Evolutionary conservation across 2,888 invertebrate genomes (phyloP).

Genomic region (Cryptops parisi): DNA sequence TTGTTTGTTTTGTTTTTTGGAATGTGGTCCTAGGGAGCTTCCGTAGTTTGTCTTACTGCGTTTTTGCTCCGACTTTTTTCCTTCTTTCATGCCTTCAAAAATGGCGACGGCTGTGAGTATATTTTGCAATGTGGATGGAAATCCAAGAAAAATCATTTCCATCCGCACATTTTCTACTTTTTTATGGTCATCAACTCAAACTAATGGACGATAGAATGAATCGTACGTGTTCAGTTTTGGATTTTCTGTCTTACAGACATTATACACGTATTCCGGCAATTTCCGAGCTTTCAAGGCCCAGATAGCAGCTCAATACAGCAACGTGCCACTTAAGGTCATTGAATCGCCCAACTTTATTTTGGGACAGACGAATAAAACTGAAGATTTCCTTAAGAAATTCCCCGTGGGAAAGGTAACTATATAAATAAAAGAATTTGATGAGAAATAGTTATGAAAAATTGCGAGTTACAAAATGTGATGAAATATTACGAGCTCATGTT

Average conservation of each 20-base stretch:
- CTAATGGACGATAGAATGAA: slow-evolving; percentile 2
- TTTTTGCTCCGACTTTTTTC: too few species aligned
- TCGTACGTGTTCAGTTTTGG: slow-evolving; percentile 5
- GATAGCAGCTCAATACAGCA: slow-evolving; percentile 94
- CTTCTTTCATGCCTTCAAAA: slow-evolving; percentile 9
- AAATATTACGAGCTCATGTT: too few species aligned
- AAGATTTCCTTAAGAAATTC: slow-evolving; percentile 80
- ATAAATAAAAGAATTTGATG: too few species aligned
- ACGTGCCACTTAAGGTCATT: slow-evolving; percentile 65
- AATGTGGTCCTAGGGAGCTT: too few species aligned
- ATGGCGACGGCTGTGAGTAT: slow-evolving; percentile 44
- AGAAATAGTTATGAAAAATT: too few species aligned
- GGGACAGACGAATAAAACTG: slow-evolving; percentile 82
- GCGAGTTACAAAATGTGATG: too few species aligned
- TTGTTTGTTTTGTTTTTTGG: too few species aligned
- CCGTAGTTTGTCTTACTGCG: too few species aligned
- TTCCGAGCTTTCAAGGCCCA: slow-evolving; percentile 96
- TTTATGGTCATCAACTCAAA: background rate
- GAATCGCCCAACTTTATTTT: slow-evolving; percentile 71
- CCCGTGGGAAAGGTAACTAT: slow-evolving; percentile 98
- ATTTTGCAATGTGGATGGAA: slow-evolving; percentile 13
- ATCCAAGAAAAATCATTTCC: too few species aligned
- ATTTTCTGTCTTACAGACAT: slow-evolving; percentile 50
- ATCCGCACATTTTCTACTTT: too few species aligned
- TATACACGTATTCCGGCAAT: slow-evolving; percentile 96